These are phyloP conservation scores for Barypeithes pellucidus DNA, from an alignment of 2,888 invertebrate genomes.

Conservation along the genomic window DNA sequence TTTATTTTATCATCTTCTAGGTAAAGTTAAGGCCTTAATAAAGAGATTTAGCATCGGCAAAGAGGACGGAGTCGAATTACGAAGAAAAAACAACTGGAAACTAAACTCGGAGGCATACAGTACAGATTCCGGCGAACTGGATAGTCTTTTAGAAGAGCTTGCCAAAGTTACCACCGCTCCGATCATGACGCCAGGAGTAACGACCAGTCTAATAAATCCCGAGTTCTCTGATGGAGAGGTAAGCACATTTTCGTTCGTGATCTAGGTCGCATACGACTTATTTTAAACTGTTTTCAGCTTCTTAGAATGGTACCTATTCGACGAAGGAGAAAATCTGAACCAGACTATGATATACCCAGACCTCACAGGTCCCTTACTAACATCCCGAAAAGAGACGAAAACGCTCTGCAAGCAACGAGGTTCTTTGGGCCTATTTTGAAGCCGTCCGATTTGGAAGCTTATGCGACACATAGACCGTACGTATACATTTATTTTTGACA, in stretches of 20 bases:
- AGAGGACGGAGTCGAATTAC: conserved; percentile 52
- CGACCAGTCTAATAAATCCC: conserved; percentile 65
- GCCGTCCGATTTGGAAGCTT: conserved; percentile 49
- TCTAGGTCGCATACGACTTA: too few species aligned
- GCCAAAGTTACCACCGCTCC: conserved; percentile 69
- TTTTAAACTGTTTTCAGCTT: conserved; percentile 60
- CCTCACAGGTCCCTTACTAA: conserved; percentile 67
- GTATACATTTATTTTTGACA: conserved; percentile 11
- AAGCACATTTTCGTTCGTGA: conserved; percentile 23
- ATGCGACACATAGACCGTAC: conserved; percentile 38
- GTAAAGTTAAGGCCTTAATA: conserved; percentile 63
- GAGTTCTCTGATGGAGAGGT: conserved; percentile 66
- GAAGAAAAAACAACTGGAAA: conserved; percentile 44
- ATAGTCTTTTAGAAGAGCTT: conserved; percentile 66
- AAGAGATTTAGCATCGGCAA: conserved; percentile 64
- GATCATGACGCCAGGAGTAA: conserved; percentile 66
- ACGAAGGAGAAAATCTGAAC: conserved; percentile 67
- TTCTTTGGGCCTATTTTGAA: conserved; percentile 67
- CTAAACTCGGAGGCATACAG: conserved; percentile 36
- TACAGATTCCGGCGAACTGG: conserved; percentile 67
- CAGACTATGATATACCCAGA: conserved; percentile 72
- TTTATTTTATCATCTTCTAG: too few species aligned
- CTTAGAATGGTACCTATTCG: conserved; percentile 62
- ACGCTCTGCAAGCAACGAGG: conserved; percentile 65
- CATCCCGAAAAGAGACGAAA: conserved; percentile 57